These are phyloP conservation scores for Trichechus manatus DNA, from an alignment of 2,113 vertebrate species.

Conservation along the genomic window DNA sequence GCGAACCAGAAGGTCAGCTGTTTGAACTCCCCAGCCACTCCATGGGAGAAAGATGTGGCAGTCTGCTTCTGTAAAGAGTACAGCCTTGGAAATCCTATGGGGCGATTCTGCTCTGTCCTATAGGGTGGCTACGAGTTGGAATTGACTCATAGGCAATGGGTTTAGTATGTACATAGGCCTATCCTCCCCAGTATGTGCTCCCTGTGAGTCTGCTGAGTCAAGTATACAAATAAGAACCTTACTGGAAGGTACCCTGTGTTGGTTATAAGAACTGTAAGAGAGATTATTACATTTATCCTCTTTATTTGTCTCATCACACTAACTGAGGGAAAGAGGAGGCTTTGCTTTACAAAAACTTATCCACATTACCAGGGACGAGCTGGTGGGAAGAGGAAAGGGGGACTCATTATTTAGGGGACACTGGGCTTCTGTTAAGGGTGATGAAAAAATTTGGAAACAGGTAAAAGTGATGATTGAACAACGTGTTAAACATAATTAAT, in stretches of 20 bases:
- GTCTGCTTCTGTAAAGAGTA: too few relatives aligned
- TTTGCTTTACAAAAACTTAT: not conserved
- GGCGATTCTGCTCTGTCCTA: too few relatives aligned
- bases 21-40: too few relatives aligned
- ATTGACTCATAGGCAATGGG: too few relatives aligned
- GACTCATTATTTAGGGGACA: not conserved
- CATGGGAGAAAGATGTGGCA: too few relatives aligned
- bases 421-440: too few relatives aligned
- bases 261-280: not conserved
- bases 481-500: not conserved
- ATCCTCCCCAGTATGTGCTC: accelerated
- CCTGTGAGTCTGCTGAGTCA: not conserved
- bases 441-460: not conserved
- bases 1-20: too few relatives aligned
- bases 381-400: not conserved
- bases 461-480: not conserved
- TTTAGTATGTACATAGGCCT: not conserved
- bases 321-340: not conserved
- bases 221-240: not conserved
- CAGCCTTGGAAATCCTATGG: too few relatives aligned
- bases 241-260: not conserved
- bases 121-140: too few relatives aligned
- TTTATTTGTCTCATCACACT: not conserved
- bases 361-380: too few relatives aligned
- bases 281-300: not conserved